Base-by-base conservation (phyloP, 1,140 invertebrate genomes). In the Drosophila sturtevanti region DNA sequence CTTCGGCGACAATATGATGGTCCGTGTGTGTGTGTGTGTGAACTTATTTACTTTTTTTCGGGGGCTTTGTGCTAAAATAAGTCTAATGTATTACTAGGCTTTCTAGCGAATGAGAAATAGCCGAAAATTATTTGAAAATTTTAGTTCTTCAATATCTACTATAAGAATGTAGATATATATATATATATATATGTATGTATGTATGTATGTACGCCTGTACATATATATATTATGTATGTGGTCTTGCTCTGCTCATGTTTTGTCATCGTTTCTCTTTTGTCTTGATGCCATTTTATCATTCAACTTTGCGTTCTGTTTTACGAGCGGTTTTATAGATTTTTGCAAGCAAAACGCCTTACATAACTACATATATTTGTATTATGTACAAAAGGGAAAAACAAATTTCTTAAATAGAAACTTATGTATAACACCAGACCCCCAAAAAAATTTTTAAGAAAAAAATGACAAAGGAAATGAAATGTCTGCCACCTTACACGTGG, bases 51-150 rank as follows among this genome's bases (percentile, higher is more conserved):
- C 79, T 84, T 80, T 68, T 85, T 79, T 79, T 64, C 64, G 52
- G 74, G 79, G 77, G 75, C 75, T 85, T 86, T 69, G 74, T 81
- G 81, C 81, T 85, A 85, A 85, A 85, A 72, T 85, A 86, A 86
- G 81, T 85, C 79, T 69, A 72, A 84, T 80, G 65, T 85, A 81
- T 86, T 86, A 86, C 81, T 86, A 75, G 81, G 79, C 76, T 76
- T 77, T 64, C 68, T 63, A 52, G 70, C 44, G 16, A 35, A 64
- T 61, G 79, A 79, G 66, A 70, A 71, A 73, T 63, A 38, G 31
- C 77, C 58, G 63, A 59, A 80, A 77, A 71, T 77, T 86, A 62
- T 78, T 75, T 62, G 12, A 81, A 81, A 81, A 67, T 78, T 78
- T 81, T 48, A 77, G 64, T 63, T 77, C 68, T 75, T 56, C 62